phyloP scores from a whole-genome alignment of 2,888 invertebrate species.

The Mythimna lalbum region DNA sequence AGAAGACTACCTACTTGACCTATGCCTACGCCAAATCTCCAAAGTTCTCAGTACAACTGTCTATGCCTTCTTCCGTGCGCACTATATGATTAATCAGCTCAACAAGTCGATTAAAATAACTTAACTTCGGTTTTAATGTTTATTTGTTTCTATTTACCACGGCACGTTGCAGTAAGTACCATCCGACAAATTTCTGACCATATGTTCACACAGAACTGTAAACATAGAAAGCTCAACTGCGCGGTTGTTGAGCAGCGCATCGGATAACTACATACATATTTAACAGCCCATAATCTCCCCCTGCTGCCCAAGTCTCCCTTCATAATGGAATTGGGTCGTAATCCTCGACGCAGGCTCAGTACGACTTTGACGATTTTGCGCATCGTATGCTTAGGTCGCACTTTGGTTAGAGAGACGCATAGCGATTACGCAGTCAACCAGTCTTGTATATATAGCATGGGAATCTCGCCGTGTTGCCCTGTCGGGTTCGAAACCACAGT shows the following conservation, averaged over 20 bases:
- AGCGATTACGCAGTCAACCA: constrained; percentile 35
- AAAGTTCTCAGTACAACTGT: too few species aligned
- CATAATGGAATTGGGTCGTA: not conserved
- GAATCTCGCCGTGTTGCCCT: not conserved
- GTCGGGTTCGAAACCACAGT: constrained; percentile 25
- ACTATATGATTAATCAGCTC: too few species aligned
- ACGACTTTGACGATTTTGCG: constrained; percentile 25
- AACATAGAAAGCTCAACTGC: not conserved
- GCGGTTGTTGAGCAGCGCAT: not conserved
- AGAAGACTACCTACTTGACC: too few species aligned
- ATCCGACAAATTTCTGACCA: too few species aligned
- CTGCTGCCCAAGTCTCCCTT: constrained; percentile 5
- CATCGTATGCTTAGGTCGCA: constrained; percentile 6
- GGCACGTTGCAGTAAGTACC: too few species aligned
- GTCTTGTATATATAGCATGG: constrained; percentile 19
- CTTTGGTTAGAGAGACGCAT: constrained; percentile 31
- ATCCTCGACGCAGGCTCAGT: constrained; percentile 33
- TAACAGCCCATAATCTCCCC: not conserved
- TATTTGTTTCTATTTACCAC: too few species aligned
- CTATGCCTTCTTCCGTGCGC: too few species aligned
- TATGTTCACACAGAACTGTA: not conserved
- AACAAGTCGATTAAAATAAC: too few species aligned
- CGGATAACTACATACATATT: not conserved
- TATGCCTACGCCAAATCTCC: too few species aligned
- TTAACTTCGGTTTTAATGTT: too few species aligned